These are phyloP conservation scores for Coryphaenoides rupestris DNA, from an alignment of 2,113 vertebrate genomes.

Conservation along the genomic window DNA sequence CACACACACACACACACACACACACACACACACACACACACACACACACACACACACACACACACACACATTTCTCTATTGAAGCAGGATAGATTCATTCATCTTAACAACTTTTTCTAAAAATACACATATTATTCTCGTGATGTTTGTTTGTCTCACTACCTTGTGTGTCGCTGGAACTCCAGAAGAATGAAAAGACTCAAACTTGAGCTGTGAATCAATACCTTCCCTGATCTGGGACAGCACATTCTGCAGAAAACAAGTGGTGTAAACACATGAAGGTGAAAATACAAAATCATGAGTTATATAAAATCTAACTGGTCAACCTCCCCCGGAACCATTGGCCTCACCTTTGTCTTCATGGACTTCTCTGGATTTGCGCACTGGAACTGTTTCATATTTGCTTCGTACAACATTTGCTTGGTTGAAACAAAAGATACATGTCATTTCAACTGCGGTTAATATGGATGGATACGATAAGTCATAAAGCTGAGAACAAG, in stretches of 20 bases:
- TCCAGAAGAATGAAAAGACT: slow-evolving; percentile 38
- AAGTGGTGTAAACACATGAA: background rate
- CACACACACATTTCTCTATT: no score
- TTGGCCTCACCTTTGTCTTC: slow-evolving; percentile 45
- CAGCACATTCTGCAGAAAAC: slow-evolving; percentile 56
- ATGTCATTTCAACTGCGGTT: no score
- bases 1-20: no score
- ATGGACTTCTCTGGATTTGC: slow-evolving; percentile 69
- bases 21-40: no score
- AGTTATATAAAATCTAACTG: no score
- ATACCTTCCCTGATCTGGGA: slow-evolving; percentile 61
- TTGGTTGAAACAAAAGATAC: slow-evolving; percentile 38
- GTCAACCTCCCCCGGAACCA: background rate
- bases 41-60: no score
- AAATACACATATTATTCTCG: no score
- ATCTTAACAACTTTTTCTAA: no score
- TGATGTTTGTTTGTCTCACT: slow-evolving; percentile 10
- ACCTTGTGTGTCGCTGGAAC: slow-evolving; percentile 53
- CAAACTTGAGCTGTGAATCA: slow-evolving; percentile 63
- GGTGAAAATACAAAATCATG: background rate
- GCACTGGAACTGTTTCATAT: slow-evolving; percentile 70
- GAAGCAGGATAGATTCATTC: no score
- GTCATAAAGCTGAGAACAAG: background rate
- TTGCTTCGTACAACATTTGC: slow-evolving; percentile 75
- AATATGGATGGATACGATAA: background rate